phyloP scores from a whole-genome alignment of 2,113 vertebrate genomes.

The Hyla sarda region DNA sequence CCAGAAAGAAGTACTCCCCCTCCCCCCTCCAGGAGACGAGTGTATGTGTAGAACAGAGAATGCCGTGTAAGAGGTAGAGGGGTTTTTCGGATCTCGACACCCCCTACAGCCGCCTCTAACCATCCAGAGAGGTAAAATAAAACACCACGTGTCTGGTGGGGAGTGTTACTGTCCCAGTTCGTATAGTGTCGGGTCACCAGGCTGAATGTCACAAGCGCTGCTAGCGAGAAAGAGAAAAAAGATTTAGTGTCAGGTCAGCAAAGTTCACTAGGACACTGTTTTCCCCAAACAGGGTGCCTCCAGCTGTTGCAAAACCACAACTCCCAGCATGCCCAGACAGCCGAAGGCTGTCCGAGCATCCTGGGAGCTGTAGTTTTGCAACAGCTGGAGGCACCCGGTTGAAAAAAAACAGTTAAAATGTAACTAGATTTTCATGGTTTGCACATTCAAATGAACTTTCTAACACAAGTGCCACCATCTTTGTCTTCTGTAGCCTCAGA shows the following conservation, averaged over 20 bases:
- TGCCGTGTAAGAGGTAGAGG: constrained; percentile 47
- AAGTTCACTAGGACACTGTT: too few relatives aligned
- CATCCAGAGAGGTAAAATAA: constrained; percentile 51
- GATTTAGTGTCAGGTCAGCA: background rate
- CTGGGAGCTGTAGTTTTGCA: too few relatives aligned
- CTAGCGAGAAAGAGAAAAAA: background rate
- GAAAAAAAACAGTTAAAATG: too few relatives aligned
- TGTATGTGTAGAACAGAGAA: constrained; percentile 39
- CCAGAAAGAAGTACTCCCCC: constrained; percentile 27
- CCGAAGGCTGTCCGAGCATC: too few relatives aligned
- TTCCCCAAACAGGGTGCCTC: too few relatives aligned
- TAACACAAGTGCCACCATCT: too few relatives aligned
- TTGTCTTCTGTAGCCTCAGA: too few relatives aligned
- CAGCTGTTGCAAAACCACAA: too few relatives aligned
- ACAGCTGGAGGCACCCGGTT: too few relatives aligned
- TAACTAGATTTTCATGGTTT: too few relatives aligned
- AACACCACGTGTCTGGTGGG: constrained; percentile 22
- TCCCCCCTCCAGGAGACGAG: constrained; percentile 5
- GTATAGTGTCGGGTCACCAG: constrained; percentile 7
- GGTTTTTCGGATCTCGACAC: constrained; percentile 24
- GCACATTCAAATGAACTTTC: too few relatives aligned
- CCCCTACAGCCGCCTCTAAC: constrained; percentile 36
- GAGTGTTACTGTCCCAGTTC: constrained; percentile 36
- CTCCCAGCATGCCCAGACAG: too few relatives aligned
- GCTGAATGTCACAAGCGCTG: constrained; percentile 52